Evolutionary conservation across 2,888 invertebrate genomes (phyloP).

Genomic region (Ophonus ardosiacus): DNA sequence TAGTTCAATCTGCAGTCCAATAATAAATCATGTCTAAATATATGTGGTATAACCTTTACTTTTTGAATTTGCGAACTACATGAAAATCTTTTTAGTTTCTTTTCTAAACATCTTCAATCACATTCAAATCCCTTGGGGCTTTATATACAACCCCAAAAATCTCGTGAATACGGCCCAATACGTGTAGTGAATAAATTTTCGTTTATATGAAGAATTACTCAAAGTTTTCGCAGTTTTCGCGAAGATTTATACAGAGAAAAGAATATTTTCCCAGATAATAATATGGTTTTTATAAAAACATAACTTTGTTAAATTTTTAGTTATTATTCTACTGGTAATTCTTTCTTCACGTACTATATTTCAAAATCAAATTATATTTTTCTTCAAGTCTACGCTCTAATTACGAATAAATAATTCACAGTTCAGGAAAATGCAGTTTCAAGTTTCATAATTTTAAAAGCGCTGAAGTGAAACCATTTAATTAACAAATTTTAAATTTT

Average conservation of each 20-base stretch:
- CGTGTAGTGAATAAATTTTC: slow-evolving; percentile 1
- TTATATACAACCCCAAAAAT: background rate
- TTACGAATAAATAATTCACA: background rate
- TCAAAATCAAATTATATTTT: background rate
- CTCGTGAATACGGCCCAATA: slow-evolving; percentile 1
- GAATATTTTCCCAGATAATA: background rate
- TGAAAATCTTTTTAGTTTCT: slow-evolving; percentile 7
- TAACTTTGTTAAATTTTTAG: background rate
- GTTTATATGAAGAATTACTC: background rate
- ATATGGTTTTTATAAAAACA: background rate
- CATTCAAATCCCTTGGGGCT: slow-evolving; percentile 1
- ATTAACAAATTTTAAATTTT: background rate
- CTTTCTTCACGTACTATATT: background rate
- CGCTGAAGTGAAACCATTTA: background rate
- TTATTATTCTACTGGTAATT: background rate
- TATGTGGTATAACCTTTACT: background rate
- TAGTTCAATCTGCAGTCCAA: background rate
- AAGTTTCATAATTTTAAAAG: background rate
- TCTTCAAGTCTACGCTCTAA: background rate
- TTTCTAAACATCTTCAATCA: slow-evolving; percentile 26
- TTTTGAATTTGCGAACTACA: background rate
- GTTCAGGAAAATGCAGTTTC: background rate
- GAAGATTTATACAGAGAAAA: background rate
- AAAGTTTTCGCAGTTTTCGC: background rate
- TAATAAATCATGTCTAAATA: background rate